Evolutionary conservation across 2,113 vertebrate genomes (phyloP).

Genomic region (Camelus dromedarius): DNA sequence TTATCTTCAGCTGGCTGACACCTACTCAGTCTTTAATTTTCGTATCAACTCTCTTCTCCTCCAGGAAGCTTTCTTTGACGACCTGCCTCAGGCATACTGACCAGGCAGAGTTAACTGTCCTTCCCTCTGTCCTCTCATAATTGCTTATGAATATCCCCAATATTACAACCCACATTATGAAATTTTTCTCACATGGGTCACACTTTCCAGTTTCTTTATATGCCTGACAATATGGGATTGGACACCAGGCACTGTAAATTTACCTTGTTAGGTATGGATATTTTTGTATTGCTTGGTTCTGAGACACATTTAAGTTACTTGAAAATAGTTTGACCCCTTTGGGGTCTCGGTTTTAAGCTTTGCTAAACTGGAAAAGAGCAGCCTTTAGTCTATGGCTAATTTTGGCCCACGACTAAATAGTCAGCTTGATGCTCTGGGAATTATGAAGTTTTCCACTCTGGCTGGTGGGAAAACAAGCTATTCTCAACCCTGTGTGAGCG

Average conservation of each 20-base stretch:
- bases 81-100: background rate
- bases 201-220: background rate
- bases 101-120: background rate
- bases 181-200: background rate
- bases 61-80: background rate
- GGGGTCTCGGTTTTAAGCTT: background rate
- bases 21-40: background rate
- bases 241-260: background rate
- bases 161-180: background rate
- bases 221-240: conserved; percentile 10
- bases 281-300: conserved; percentile 48
- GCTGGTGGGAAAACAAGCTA: background rate
- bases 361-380: background rate
- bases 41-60: background rate
- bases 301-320: background rate
- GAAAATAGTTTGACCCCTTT: background rate
- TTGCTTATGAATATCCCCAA: background rate
- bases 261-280: background rate
- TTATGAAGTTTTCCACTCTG: background rate
- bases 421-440: background rate
- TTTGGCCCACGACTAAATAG: background rate
- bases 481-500: background rate
- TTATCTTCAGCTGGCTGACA: background rate
- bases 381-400: background rate
- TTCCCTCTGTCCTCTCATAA: background rate